Evolutionary conservation across 2,113 vertebrate genomes (phyloP), one percentile per base, ranked within the genome.

Genomic region (Amia ocellicauda): DNA sequence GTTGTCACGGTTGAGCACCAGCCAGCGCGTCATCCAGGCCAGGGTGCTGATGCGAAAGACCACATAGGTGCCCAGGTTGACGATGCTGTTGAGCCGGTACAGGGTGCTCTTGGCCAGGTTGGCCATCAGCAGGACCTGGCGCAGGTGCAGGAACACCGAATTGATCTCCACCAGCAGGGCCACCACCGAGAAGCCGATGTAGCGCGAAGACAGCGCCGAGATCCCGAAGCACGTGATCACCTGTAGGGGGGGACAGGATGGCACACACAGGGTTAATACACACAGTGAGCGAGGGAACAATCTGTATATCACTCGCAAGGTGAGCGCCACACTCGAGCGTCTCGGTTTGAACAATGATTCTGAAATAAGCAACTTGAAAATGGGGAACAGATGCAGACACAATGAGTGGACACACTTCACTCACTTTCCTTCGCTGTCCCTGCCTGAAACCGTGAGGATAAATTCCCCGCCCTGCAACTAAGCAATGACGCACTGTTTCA

Each of bases 141-240:
- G 77, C 49, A 96, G 76, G 78, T 97, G 91, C 14, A 97, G 90
- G 82, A 94, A 96, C 77, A 91, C 76, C 0, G 96, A 97, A 81
- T 98, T 99, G 43, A 98, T 88, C 82, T 97, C 94, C 72, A 98
- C 91, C 69, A 98, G 74, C 23, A 98, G 79, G 49, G 93, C 94
- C 75, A 98, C 91, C 3, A 95, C 81, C 0, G 93, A 81, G 14
- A 95, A 92, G 41, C 96, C 94, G 0, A 97, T 62, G 0, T 90
- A 96, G 29, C 76, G 88, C 13, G 73, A 75, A 1, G 87, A 83
- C 43, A 94, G 60, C 74, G 94, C 86, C 0, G 92, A 82, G 0
- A 91, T 80, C 1, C 94, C 85, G 0, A 97, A 93, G 72, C 94
- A 97, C 74, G 88, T 79, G 63, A 96, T 92, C 59, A 94, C 93